Evolutionary conservation across 1,140 invertebrate species (phyloP).

Genomic region (Macrobrachium nipponense): DNA sequence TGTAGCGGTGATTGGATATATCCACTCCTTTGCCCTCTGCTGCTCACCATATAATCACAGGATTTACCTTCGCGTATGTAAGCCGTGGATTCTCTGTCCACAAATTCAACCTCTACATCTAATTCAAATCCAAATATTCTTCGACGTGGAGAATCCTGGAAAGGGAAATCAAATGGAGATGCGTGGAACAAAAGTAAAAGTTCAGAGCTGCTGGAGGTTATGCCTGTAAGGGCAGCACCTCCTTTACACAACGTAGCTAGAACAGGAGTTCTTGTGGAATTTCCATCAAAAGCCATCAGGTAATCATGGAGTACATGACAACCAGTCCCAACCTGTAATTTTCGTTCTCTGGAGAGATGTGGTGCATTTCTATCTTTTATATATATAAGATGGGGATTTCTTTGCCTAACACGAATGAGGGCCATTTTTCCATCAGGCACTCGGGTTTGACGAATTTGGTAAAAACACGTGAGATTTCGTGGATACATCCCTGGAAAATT

Average conservation of each 20-base stretch:
- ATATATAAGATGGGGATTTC: constrained; percentile 62
- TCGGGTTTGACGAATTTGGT: constrained; percentile 78
- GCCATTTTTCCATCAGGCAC: constrained; percentile 70
- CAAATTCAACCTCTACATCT: constrained; percentile 83
- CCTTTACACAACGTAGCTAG: constrained; percentile 90
- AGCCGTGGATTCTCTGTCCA: constrained; percentile 62
- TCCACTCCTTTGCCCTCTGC: constrained; percentile 61
- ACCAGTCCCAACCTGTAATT: constrained; percentile 78
- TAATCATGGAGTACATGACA: constrained; percentile 89
- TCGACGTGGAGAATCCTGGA: constrained; percentile 69
- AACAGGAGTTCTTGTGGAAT: constrained; percentile 86
- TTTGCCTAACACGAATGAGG: constrained; percentile 61
- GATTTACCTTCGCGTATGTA: constrained; percentile 58
- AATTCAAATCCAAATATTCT: constrained; percentile 82
- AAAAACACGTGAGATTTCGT: constrained; percentile 85
- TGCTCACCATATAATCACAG: constrained; percentile 58
- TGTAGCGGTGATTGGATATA: constrained; percentile 64
- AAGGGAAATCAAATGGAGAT: constrained; percentile 87
- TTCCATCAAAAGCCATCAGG: constrained; percentile 90
- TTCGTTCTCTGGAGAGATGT: constrained; percentile 54
- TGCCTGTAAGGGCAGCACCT: constrained; percentile 84
- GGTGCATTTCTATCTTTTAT: constrained; percentile 64
- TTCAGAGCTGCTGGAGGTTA: constrained; percentile 86
- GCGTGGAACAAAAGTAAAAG: constrained; percentile 89
- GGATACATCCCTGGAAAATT: constrained; percentile 90